Evolutionary conservation across 2,113 vertebrate genomes (phyloP).

Genomic region (Oplegnathus fasciatus): DNA sequence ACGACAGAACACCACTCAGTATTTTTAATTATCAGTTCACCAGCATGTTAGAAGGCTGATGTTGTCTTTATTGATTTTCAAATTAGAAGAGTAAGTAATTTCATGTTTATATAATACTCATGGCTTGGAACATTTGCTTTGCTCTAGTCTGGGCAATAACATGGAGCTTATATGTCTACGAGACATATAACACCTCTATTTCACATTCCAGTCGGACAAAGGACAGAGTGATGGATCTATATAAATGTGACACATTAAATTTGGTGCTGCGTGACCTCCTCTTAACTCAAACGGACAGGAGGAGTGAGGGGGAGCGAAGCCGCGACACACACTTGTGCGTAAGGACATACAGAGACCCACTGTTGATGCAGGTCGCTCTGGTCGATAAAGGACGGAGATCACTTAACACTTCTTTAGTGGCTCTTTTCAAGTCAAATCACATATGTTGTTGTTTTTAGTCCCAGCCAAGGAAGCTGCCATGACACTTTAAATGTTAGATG

Average conservation of each 20-base stretch:
- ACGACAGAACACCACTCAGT: no score
- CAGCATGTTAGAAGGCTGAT: not conserved
- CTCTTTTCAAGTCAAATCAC: conserved; percentile 1
- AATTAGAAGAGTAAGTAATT: not conserved
- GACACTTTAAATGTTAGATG: not conserved
- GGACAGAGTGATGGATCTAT: conserved; percentile 58
- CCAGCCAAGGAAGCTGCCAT: not conserved
- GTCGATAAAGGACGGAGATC: conserved; percentile 24
- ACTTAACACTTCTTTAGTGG: not conserved
- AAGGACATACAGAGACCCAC: not conserved
- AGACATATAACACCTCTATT: conserved; percentile 34
- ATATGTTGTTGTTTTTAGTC: not conserved
- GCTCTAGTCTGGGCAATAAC: not conserved
- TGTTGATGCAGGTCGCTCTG: not conserved
- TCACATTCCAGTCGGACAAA: conserved; percentile 40
- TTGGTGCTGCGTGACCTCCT: conserved; percentile 50
- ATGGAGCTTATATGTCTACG: not conserved
- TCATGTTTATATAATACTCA: not conserved
- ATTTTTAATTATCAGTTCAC: not conserved
- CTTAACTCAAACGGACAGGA: conserved; percentile 37
- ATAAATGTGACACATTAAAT: conserved; percentile 67
- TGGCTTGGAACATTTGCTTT: not conserved
- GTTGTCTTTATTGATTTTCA: not conserved
- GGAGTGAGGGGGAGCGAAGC: not conserved
- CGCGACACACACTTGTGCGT: not conserved